Conservation (phyloP, 2,888 invertebrate species). For the Drosophila meridionalis region DNA sequence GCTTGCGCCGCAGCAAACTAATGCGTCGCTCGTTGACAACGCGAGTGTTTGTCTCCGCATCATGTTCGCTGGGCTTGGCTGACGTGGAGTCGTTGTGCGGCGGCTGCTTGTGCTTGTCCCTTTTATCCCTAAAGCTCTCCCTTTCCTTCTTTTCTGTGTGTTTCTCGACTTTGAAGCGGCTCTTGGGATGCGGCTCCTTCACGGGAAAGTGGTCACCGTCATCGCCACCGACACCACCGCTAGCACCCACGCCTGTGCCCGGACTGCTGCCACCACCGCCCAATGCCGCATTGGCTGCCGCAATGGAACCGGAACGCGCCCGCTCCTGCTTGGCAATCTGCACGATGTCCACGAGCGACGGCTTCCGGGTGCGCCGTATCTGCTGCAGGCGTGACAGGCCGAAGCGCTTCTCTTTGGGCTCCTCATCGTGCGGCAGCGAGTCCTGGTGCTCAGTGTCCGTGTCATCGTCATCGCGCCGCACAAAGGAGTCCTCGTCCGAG, state of each 20-base stretch:
- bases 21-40: constrained; percentile 82
- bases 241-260: background rate
- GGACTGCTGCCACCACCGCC: constrained; percentile 40
- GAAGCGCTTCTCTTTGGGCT: constrained; percentile 77
- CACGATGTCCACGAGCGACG: constrained; percentile 84
- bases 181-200: constrained; percentile 77
- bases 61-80: constrained; percentile 72
- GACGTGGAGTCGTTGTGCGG: constrained; percentile 49
- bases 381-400: constrained; percentile 78
- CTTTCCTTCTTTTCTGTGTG: constrained; percentile 54
- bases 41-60: constrained; percentile 82
- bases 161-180: constrained; percentile 80
- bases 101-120: constrained; percentile 53
- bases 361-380: constrained; percentile 81
- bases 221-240: background rate
- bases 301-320: constrained; percentile 68
- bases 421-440: constrained; percentile 88
- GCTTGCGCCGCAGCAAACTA: constrained; percentile 79
- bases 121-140: constrained; percentile 60
- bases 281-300: constrained; percentile 40
- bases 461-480: constrained; percentile 86
- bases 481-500: constrained; percentile 86
- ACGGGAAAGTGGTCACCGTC: constrained; percentile 42
- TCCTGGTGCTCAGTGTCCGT: constrained; percentile 91
- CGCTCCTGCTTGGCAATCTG: constrained; percentile 82